Evolutionary conservation across 2,797 vertebrate genomes (phyloP).

Genomic region (Mastacembelus armatus): DNA sequence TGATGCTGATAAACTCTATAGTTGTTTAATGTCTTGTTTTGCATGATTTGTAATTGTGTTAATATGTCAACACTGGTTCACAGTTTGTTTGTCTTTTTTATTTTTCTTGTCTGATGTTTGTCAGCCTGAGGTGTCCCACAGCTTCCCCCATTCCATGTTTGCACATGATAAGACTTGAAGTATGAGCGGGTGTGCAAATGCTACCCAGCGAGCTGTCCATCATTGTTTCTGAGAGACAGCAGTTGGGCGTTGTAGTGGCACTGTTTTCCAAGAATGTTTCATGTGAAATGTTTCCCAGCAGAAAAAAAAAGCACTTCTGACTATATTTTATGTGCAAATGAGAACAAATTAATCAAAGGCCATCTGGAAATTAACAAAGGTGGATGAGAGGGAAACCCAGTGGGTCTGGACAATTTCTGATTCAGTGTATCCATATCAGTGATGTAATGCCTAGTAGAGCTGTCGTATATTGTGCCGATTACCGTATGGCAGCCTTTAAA

Average conservation of each 20-base stretch:
- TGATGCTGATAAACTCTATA: slow-evolving; percentile 66
- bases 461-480: not conserved
- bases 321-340: too few relatives aligned
- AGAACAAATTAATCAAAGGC: slow-evolving; percentile 50
- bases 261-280: slow-evolving; percentile 70
- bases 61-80: slow-evolving; percentile 55
- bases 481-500: too few relatives aligned
- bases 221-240: slow-evolving; percentile 32
- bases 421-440: not conserved
- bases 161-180: slow-evolving; percentile 35
- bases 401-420: not conserved
- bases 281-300: slow-evolving; percentile 39
- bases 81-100: slow-evolving; percentile 34
- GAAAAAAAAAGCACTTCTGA: too few relatives aligned
- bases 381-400: not conserved
- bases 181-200: slow-evolving; percentile 22
- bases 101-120: slow-evolving; percentile 38
- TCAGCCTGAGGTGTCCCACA: slow-evolving; percentile 43
- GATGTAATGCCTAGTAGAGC: not conserved
- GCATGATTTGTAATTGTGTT: slow-evolving; percentile 71
- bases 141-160: slow-evolving; percentile 37
- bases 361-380: slow-evolving; percentile 39
- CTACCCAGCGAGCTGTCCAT: slow-evolving; percentile 30
- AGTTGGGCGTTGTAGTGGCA: slow-evolving; percentile 46
- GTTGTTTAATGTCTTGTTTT: slow-evolving; percentile 66